phyloP scores from a whole-genome alignment of 2,113 vertebrate species.

The Elgaria multicarinata region DNA sequence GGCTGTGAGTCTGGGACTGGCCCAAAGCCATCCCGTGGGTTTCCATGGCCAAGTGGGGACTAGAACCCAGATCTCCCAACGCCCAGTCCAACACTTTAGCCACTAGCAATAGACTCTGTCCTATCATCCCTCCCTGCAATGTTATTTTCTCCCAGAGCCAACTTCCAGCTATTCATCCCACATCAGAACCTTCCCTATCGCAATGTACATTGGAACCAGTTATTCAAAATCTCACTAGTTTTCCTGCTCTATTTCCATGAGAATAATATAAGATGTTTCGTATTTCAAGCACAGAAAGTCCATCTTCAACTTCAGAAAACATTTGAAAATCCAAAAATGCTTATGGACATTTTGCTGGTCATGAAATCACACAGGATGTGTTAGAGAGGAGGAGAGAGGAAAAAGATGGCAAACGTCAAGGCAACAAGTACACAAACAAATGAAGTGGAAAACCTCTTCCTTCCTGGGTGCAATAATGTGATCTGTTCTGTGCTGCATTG shows the following conservation, averaged over 20 bases:
- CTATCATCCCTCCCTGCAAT: too few species aligned
- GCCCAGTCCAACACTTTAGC: too few species aligned
- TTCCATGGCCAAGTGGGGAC: too few species aligned
- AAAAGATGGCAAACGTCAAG: background rate
- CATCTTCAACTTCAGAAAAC: slow-evolving; percentile 49
- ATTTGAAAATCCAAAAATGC: slow-evolving; percentile 19
- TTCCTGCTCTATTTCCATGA: slow-evolving; percentile 65
- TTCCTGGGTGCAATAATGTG: background rate
- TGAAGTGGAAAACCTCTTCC: background rate
- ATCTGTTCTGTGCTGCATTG: background rate
- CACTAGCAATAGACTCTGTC: background rate
- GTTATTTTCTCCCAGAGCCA: background rate
- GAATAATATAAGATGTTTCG: slow-evolving; percentile 39
- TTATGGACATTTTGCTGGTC: background rate
- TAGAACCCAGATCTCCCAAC: too few species aligned
- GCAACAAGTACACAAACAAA: background rate
- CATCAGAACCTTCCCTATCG: too few species aligned
- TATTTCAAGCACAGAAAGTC: slow-evolving; percentile 53
- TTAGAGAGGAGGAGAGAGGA: too few species aligned
- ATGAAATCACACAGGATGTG: background rate
- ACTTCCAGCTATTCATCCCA: background rate
- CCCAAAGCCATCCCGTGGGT: too few species aligned
- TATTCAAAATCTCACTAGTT: background rate
- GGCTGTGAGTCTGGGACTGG: too few species aligned
- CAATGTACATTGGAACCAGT: background rate